Percentiles rank a stretch among this genome's conserved stretches.
These are phyloP conservation scores for Catharus fuscescens DNA, from an alignment of 2,113 vertebrate genomes.

Conservation along the genomic window DNA sequence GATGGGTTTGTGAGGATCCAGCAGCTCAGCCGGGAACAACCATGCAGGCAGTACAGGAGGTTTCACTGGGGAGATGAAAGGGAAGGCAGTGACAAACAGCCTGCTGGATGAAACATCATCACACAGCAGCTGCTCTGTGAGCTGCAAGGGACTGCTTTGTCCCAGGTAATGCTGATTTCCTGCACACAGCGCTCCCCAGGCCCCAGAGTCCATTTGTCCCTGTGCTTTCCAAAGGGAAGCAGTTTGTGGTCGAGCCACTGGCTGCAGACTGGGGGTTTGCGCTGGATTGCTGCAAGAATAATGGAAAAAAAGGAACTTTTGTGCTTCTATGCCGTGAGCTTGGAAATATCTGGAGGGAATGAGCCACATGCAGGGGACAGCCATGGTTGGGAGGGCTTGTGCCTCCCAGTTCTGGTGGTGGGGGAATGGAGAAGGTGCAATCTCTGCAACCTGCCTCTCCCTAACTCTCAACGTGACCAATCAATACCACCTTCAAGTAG, in stretches of 20 bases:
- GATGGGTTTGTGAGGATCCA: background rate
- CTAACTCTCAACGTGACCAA: background rate
- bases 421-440: background rate
- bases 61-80: background rate
- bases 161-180: background rate
- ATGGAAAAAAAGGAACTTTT: background rate
- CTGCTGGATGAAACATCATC: background rate
- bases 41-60: accelerated
- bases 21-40: background rate
- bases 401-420: accelerated
- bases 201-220: accelerated
- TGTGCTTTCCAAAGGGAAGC: background rate
- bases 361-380: background rate
- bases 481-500: background rate
- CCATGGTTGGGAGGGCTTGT: too few species aligned
- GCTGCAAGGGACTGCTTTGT: background rate
- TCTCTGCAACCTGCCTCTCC: background rate
- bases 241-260: accelerated
- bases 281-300: background rate
- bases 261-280: accelerated
- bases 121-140: background rate
- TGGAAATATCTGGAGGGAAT: background rate
- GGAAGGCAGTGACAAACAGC: background rate
- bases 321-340: background rate
- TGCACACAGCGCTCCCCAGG: background rate